phyloP scores from a whole-genome alignment of 2,888 invertebrate genomes.

The Drosophila maculinotata region DNA sequence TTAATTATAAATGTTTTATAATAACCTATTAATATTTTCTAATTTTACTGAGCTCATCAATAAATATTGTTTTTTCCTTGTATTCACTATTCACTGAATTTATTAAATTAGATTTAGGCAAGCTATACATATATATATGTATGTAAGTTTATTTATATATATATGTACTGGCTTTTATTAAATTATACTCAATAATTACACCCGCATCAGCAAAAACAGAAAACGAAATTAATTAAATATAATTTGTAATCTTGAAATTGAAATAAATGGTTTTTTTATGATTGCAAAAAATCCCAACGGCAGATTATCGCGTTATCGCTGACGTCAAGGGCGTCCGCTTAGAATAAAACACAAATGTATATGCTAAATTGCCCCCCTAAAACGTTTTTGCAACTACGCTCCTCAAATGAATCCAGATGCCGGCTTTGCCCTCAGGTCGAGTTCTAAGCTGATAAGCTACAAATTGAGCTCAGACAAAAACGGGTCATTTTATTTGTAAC shows the following conservation, averaged over 20 bases:
- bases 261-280: constrained; percentile 1
- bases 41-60: no score
- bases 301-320: constrained; percentile 15
- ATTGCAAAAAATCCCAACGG: not conserved
- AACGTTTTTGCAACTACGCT: constrained; percentile 14
- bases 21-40: no score
- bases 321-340: constrained; percentile 3
- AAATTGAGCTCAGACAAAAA: constrained; percentile 1
- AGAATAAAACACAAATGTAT: not conserved
- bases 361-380: constrained; percentile 13
- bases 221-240: not conserved
- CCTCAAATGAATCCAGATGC: constrained; percentile 3
- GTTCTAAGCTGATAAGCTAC: constrained; percentile 30
- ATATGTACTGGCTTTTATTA: not conserved
- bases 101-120: no score
- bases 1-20: no score
- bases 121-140: no score
- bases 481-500: no score
- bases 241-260: not conserved
- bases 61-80: no score
- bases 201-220: not conserved
- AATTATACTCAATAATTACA: not conserved
- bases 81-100: no score
- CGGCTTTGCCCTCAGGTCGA: constrained; percentile 17
- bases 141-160: not conserved